Evolutionary conservation across 2,888 invertebrate species (phyloP).

Genomic region (Zygaena filipendulae): DNA sequence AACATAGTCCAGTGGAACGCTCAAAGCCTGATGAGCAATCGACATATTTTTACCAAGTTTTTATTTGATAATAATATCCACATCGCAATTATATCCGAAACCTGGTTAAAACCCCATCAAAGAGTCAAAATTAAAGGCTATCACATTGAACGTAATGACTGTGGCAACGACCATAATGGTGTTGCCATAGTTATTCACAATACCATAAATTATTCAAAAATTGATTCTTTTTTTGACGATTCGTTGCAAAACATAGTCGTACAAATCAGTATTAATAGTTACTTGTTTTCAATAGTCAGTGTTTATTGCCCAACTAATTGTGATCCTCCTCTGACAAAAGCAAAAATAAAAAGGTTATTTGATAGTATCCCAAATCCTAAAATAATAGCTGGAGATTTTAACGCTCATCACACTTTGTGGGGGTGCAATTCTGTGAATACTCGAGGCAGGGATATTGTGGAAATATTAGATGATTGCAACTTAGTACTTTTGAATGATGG

Average conservation of each 20-base stretch:
- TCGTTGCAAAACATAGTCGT: conserved; percentile 3
- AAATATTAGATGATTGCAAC: conserved; percentile 6
- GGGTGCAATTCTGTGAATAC: neutral
- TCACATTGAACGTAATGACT: neutral
- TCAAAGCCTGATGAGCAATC: conserved; percentile 5
- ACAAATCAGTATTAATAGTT: neutral
- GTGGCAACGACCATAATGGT: conserved; percentile 3
- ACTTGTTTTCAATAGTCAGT: conserved; percentile 7
- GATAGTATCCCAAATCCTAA: conserved; percentile 3
- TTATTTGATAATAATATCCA: conserved; percentile 1
- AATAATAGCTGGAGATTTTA: conserved; percentile 7
- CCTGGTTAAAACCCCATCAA: conserved; percentile 2
- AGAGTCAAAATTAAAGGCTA: neutral
- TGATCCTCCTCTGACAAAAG: conserved; percentile 2
- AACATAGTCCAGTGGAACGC: conserved; percentile 11
- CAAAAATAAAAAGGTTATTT: conserved; percentile 5
- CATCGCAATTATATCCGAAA: conserved; percentile 2
- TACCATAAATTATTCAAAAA: conserved; percentile 1
- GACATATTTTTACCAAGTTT: conserved; percentile 3
- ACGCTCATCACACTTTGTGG: conserved; percentile 5
- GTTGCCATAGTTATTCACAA: conserved; percentile 7
- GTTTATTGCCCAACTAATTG: conserved; percentile 5
- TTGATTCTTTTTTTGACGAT: conserved; percentile 5
- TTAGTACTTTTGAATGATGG: conserved; percentile 5
- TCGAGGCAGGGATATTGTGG: conserved; percentile 3